Base-by-base conservation (phyloP, 1,140 invertebrate species). In the Polyergus mexicanus region DNA sequence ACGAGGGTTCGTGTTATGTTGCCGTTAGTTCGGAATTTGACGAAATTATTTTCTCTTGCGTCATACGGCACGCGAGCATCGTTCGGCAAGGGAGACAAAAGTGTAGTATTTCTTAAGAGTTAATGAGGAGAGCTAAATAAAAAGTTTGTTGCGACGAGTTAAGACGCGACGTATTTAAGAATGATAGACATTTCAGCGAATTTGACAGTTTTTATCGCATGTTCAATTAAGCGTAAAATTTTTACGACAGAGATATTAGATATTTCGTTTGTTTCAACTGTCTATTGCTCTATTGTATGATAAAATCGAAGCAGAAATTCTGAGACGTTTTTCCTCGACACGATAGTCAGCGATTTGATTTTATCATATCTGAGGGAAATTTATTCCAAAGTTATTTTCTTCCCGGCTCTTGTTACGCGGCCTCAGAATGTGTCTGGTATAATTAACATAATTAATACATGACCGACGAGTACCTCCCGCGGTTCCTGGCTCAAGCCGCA, bases 401-500 rank as follows among this genome's bases (percentile, higher is more conserved):
- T n/a, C 28, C 4, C 19, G 11, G 16, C 47, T 68, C 22, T 60
- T 19, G 38, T 69, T 80, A 66, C 63, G 28, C n/a, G 35, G n/a
- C 47, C 28, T 51, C 16, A 32, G 63, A 56, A 28, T 28, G 54
- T 60, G 22, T 86, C 84, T 5, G 58, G 63, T 38, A 76, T 90
- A 90, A 90, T 90, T 90, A 90, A 88, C 86, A 88, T 90, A 89
- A 89, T 91, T 88, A 87, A 91, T 89, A 91, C 84, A 81, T 54
- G 84, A 77, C 71, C 88, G 91, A 92, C 92, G 93, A 92, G 88
- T 90, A 81, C 90, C 92, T 92, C 92, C 92, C 88, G 90, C 85
- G 89, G 92, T 71, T 71, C 6, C 22, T 76, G 71, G 80, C 86
- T 91, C 90, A 80, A 86, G 76, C 76, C 58, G 87, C 84, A 5